Conservation (phyloP, 2,113 vertebrate genomes). For the Malurus elegans region DNA sequence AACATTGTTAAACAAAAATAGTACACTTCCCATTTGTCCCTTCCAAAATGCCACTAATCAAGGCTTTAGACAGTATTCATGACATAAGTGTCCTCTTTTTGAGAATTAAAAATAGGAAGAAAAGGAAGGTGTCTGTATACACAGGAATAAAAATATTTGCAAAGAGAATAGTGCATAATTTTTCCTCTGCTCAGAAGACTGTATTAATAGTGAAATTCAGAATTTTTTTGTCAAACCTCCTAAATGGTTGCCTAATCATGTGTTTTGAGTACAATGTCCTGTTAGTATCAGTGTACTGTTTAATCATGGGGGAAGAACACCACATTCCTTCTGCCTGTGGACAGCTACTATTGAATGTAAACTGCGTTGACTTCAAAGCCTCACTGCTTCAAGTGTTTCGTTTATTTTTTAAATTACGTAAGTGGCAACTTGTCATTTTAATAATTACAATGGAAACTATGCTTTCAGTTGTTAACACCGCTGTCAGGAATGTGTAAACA, state of each 20-base stretch:
- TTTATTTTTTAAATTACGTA: neutral
- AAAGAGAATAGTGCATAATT: neutral
- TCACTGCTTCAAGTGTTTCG: neutral
- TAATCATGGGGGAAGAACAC: neutral
- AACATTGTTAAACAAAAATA: neutral
- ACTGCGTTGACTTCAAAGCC: neutral
- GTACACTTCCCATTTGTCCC: neutral
- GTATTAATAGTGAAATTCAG: neutral
- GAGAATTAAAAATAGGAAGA: neutral
- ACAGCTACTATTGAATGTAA: neutral
- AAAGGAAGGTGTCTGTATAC: neutral
- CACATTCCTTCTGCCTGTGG: neutral
- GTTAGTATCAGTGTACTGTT: neutral
- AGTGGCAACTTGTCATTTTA: neutral
- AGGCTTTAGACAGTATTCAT: neutral
- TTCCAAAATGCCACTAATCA: neutral
- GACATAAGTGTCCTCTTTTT: neutral
- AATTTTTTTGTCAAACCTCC: neutral
- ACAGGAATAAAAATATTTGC: neutral
- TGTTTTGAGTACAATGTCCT: neutral
- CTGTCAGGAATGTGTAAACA: neutral
- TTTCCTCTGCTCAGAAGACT: neutral
- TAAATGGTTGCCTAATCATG: neutral
- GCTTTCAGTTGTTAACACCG: neutral
- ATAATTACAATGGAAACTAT: neutral